Evolutionary conservation across 2,113 vertebrate species (phyloP).

Genomic region (Zapus hudsonius): DNA sequence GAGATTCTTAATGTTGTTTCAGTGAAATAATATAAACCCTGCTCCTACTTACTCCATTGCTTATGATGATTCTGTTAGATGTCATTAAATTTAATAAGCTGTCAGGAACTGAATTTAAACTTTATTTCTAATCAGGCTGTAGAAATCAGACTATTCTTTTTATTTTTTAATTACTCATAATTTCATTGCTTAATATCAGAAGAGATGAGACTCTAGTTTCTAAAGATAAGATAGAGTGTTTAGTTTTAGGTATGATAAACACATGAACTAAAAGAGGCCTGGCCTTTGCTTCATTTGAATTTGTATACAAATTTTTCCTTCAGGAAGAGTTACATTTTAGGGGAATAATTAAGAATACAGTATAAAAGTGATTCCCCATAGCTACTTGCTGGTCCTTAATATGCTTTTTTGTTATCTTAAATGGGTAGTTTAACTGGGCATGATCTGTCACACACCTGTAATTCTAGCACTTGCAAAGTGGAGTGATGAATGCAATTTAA

Average conservation of each 20-base stretch:
- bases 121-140: background rate
- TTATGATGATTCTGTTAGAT: background rate
- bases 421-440: background rate
- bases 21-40: background rate
- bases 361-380: constrained; percentile 12
- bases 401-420: constrained; percentile 14
- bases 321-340: background rate
- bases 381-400: background rate
- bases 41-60: constrained; percentile 3
- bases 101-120: background rate
- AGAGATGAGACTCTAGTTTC: background rate
- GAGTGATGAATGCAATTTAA: no score
- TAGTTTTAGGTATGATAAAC: background rate
- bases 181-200: background rate
- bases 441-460: no score
- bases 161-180: background rate
- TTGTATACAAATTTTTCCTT: background rate
- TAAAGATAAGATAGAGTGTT: background rate
- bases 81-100: background rate
- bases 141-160: background rate
- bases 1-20: constrained; percentile 38
- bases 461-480: no score
- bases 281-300: background rate
- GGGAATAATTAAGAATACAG: background rate
- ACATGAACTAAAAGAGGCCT: background rate